Evolutionary conservation across 2,113 vertebrate genomes (phyloP), one percentile per base, ranked within the genome.

Genomic region (Micromys minutus): DNA sequence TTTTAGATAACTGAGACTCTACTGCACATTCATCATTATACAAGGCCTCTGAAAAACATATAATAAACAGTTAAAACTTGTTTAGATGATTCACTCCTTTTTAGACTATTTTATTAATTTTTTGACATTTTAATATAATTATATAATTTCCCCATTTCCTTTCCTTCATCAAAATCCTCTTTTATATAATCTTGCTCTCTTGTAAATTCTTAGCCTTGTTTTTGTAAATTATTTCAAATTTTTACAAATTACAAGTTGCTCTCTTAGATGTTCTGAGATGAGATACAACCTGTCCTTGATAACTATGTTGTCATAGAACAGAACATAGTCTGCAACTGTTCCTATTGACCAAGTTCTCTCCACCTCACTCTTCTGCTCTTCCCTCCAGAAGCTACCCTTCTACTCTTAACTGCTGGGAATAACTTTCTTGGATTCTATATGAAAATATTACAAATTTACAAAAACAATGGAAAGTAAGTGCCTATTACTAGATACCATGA

Each of bases 321-420:
- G 42, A 61, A 74, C 26, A 47, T 31, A 0, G 5, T 85, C 29
- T 39, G 24, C 47, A 47, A 31, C 15, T 80, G 63, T 42, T 45
- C 17, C 52, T 22, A 36, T 10, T 29, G 52, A 39, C 13, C 67
- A 42, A 5, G n/a, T 36, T 50, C 45, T 31, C 55, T 61, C 71
- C n/a, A n/a, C n/a, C n/a, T n/a, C n/a, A n/a, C n/a, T 24, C 17
- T 1, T n/a, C 26, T 31, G 11, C 36, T 10, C 13, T 8, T n/a
- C 16, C 57, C 16, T 24, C 22, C 17, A 2, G 29, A 12, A 55
- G 36, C n/a, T n/a, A 6, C 12, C 21, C 26, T 50, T 57, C 39
- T 74, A 12, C 16, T 59, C 29, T 57, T 29, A 36, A 61, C 31
- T 39, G 59, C 24, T 50, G 31, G 12, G 16, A 24, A 39, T 45